phyloP scores from a whole-genome alignment of 2,888 invertebrate species.

The Nesidiocoris tenuis region DNA sequence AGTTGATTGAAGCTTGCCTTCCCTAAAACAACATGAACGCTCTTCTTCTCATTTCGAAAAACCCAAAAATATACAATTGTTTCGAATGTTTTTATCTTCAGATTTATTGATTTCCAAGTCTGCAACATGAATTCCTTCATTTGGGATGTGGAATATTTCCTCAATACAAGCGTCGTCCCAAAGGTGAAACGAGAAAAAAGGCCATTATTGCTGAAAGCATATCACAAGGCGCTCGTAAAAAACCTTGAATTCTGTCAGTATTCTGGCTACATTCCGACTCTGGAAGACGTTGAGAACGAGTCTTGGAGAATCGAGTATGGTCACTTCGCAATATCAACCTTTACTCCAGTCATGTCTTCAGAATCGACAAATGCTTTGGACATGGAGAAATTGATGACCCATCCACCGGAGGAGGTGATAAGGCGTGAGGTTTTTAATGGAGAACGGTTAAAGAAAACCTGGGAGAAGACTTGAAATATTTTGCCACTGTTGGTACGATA shows the following conservation, averaged over 20 bases:
- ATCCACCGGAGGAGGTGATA: constrained; percentile 4
- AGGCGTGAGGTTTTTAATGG: not conserved
- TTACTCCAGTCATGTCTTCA: not conserved
- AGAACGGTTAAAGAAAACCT: not conserved
- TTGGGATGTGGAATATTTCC: constrained; percentile 19
- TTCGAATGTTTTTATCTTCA: no score
- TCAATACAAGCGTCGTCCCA: not conserved
- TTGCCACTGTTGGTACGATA: not conserved
- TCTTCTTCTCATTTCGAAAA: no score
- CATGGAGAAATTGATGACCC: constrained; percentile 20
- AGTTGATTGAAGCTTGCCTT: no score
- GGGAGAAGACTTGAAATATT: constrained; percentile 4
- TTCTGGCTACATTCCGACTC: constrained; percentile 27
- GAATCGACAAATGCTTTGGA: not conserved
- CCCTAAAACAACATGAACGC: no score
- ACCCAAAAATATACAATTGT: no score
- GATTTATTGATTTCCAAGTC: constrained; percentile 31
- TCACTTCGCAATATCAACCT: not conserved
- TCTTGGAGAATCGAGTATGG: not conserved
- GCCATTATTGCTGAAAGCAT: not conserved
- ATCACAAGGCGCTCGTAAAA: constrained; percentile 13
- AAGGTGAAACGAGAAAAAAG: not conserved
- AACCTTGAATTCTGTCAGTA: constrained; percentile 23
- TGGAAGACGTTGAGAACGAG: constrained; percentile 21
- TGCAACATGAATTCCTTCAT: constrained; percentile 22